Conservation (phyloP, 2,113 vertebrate species). For the Ceyx melanurus region DNA sequence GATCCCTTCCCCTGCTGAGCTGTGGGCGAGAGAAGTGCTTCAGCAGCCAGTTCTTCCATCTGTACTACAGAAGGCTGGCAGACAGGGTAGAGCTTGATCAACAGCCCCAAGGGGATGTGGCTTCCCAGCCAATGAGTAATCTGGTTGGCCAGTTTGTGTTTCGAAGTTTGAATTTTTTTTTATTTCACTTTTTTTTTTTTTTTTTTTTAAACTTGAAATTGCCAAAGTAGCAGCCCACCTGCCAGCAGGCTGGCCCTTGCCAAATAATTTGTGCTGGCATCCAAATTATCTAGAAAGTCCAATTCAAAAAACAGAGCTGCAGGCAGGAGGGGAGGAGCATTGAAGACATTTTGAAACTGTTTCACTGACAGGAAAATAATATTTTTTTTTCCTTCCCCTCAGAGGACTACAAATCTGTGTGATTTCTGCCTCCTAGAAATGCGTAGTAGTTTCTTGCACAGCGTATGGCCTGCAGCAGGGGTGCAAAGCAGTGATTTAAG, state of each 20-base stretch:
- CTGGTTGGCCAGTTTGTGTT: constrained; percentile 61
- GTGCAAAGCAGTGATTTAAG: not conserved
- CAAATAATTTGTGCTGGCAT: constrained; percentile 65
- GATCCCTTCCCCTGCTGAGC: constrained; percentile 57
- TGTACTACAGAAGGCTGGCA: constrained; percentile 66
- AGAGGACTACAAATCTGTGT: not conserved
- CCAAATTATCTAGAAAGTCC: constrained; percentile 1
- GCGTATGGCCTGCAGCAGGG: not conserved
- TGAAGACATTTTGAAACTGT: constrained; percentile 6
- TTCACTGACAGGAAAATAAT: not conserved
- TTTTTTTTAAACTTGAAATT: constrained; percentile 44
- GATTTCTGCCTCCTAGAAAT: not conserved
- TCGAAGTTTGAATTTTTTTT: constrained; percentile 62
- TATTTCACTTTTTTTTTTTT: not conserved
- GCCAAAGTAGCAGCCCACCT: constrained; percentile 65
- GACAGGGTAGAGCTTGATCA: constrained; percentile 67
- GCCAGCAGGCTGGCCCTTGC: constrained; percentile 60
- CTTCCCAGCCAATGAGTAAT: constrained; percentile 75
- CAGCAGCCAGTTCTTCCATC: constrained; percentile 73
- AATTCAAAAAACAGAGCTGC: not conserved
- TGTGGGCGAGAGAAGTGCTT: constrained; percentile 19
- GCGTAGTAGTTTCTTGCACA: not conserved
- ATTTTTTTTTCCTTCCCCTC: not conserved
- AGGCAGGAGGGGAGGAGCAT: not conserved
- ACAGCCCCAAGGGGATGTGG: constrained; percentile 36